A percentile compares a stretch with the other conserved stretches of the same genome.
Conservation (phyloP, 92 coral and sea anemone genomes). For the Epizoanthus scotinus region DNA sequence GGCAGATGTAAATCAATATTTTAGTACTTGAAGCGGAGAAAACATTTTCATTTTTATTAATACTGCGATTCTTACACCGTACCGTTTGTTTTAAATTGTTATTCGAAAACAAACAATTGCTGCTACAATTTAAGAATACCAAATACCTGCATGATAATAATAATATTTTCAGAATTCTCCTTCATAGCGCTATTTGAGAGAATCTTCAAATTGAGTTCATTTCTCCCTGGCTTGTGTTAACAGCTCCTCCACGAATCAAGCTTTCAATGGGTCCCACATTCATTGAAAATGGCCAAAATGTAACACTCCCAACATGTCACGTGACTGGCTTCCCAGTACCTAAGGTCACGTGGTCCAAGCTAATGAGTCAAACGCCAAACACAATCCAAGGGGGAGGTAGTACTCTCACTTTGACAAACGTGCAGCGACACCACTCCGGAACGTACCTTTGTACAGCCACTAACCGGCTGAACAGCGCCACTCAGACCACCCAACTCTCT, state of each 20-base stretch:
- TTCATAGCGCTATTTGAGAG: background rate
- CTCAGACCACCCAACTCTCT: slow-evolving; percentile 25
- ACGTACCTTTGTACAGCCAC: slow-evolving; percentile 30
- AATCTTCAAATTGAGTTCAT: too few species aligned
- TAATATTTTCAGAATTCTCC: background rate
- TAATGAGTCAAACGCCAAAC: background rate
- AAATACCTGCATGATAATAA: too few species aligned
- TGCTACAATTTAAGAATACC: too few species aligned
- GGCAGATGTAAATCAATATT: too few species aligned
- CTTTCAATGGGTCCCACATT: slow-evolving; percentile 36
- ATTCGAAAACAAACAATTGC: too few species aligned
- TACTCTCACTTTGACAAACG: slow-evolving; percentile 1
- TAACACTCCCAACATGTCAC: slow-evolving; percentile 29
- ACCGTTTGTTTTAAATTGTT: too few species aligned
- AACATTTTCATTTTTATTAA: too few species aligned
- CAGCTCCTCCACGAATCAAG: slow-evolving; percentile 28
- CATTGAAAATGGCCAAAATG: slow-evolving; percentile 30
- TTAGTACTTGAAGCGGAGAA: too few species aligned
- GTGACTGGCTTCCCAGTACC: slow-evolving; percentile 41
- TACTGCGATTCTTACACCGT: too few species aligned
- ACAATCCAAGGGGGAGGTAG: background rate
- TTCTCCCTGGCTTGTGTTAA: background rate
- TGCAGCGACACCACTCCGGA: slow-evolving; percentile 34
- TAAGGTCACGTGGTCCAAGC: slow-evolving; percentile 40
- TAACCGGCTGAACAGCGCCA: background rate